Percentiles rank a stretch among this genome's conserved stretches.
Evolutionary conservation across 2,113 vertebrate species (phyloP).

Genomic region (Channa argus): DNA sequence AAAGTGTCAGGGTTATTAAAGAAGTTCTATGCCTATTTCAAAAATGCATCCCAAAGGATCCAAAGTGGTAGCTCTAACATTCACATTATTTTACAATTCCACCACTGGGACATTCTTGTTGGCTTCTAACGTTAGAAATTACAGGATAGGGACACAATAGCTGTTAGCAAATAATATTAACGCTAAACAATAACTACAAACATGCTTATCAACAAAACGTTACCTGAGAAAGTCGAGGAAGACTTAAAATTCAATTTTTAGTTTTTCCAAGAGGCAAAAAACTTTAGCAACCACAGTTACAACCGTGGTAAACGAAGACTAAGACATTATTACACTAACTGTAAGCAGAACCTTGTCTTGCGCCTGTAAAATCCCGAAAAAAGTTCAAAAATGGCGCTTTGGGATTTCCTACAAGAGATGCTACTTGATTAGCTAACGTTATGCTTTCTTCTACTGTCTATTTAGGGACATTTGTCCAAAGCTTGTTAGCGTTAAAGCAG

Average conservation of each 20-base stretch:
- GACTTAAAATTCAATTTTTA: conserved; percentile 16
- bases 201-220: not conserved
- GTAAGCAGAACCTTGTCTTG: not conserved
- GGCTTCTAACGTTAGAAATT: too few species aligned
- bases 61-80: too few species aligned
- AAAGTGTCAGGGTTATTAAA: too few species aligned
- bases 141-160: not conserved
- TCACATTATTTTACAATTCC: too few species aligned
- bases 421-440: too few species aligned
- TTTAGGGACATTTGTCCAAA: not conserved
- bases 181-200: not conserved
- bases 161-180: not conserved
- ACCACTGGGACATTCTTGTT: too few species aligned
- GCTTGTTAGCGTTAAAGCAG: not conserved
- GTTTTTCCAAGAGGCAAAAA: conserved; percentile 7
- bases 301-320: too few species aligned
- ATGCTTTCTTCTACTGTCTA: too few species aligned
- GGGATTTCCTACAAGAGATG: too few species aligned
- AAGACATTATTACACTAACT: not conserved
- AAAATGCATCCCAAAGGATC: too few species aligned
- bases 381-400: not conserved
- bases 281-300: not conserved
- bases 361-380: not conserved
- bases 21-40: too few species aligned
- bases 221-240: conserved; percentile 48